Conservation (phyloP, 2,113 vertebrate species). For the Passer montanus region DNA sequence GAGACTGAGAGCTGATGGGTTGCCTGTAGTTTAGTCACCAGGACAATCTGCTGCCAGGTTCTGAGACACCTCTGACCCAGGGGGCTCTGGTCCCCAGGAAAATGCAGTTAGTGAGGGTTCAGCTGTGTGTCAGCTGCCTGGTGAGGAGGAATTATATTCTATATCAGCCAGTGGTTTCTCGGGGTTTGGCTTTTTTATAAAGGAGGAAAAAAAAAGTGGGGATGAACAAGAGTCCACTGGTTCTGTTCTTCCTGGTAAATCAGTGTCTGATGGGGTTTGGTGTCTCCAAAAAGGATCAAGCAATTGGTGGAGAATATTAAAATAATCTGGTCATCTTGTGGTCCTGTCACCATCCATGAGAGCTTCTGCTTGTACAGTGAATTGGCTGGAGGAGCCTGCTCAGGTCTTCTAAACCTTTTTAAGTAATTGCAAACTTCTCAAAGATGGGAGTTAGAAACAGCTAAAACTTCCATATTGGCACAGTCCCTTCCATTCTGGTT, state of each 20-base stretch:
- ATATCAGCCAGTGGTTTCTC: not conserved
- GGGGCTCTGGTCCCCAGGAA: not conserved
- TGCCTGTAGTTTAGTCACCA: accelerated
- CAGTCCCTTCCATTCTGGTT: not conserved
- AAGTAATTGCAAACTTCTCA: not conserved
- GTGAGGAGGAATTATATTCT: not conserved
- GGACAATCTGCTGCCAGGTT: not conserved
- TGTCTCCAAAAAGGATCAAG: not conserved
- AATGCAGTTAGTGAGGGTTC: not conserved
- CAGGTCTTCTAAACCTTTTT: not conserved
- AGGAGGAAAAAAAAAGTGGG: not conserved
- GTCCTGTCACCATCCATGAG: accelerated
- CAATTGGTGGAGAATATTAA: not conserved
- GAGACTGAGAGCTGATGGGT: not conserved
- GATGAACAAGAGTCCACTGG: not conserved
- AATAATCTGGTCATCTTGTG: not conserved
- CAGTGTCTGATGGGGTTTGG: not conserved
- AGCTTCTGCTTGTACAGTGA: not conserved
- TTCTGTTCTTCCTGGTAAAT: not conserved
- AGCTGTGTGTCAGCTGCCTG: not conserved
- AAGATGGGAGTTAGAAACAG: not conserved
- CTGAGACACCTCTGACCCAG: not conserved
- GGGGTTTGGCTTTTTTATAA: not conserved
- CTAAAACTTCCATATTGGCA: not conserved
- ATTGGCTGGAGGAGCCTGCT: not conserved